Base-by-base conservation (phyloP, 2,888 invertebrate genomes). In the Caenorhabditis sp. region DNA sequence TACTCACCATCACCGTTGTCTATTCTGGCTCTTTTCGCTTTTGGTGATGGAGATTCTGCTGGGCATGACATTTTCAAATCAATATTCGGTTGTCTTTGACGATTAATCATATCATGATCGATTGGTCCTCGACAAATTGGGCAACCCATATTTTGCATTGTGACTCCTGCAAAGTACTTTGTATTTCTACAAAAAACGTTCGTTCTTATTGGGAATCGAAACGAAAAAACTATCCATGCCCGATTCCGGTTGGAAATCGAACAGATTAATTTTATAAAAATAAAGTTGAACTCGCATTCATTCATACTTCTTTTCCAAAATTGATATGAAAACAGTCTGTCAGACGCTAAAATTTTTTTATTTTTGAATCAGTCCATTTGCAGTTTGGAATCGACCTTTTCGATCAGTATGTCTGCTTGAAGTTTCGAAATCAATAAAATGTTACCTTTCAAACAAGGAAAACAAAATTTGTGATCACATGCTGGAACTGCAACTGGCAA, bases 381-480 rank as follows among this genome's bases (percentile, higher is more conserved):
- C n/a, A n/a, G n/a, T n/a, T n/a, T n/a, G n/a, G n/a, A n/a, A n/a
- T n/a, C n/a, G n/a, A n/a, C n/a, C n/a, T n/a, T n/a, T n/a, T n/a
- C n/a, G n/a, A n/a, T n/a, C n/a, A n/a, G n/a, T n/a, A n/a, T n/a
- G n/a, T n/a, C n/a, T n/a, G n/a, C 26, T 36, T 12, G 6, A 43
- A 24, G 43, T 0, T n/a, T 36, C 5, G 21, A 53, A 23, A 53
- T 53, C 8, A 4, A 53, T 23, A 23, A 53, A 19, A 53, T 36
- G 21, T 53, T 19, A 82, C 82, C 82, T 72, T 83, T 83, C 51
- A 82, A 57, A 63, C 83, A 83, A 0, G 77, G 53, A 57, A 81
- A 83, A 57, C 83, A 83, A 59, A 81, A 82, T 19, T 58, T 75
- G 70, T 83, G 82, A n/a, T 75, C 64, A 57, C 83, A 83, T 14